A percentile compares a stretch with the other conserved stretches of the same genome.
phyloP scores from a whole-genome alignment of 2,113 vertebrate species.

The Seriola aureovittata region DNA sequence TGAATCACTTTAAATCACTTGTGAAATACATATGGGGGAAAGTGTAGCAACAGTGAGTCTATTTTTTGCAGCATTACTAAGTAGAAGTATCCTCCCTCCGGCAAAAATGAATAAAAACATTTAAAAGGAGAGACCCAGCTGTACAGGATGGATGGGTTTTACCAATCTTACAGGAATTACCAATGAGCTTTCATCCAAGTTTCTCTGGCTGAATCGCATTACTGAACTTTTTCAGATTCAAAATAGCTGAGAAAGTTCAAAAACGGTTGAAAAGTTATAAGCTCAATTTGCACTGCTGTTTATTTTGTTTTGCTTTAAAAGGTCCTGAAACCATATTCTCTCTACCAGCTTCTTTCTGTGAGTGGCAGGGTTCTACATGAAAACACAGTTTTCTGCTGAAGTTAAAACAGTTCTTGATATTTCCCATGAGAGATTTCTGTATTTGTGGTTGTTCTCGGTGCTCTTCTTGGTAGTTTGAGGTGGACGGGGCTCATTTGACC shows the following conservation, averaged over 20 bases:
- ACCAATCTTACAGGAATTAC: slow-evolving; percentile 57
- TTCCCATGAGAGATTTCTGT: neutral
- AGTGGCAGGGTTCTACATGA: neutral
- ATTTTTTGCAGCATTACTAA: slow-evolving; percentile 44
- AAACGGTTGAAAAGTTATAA: slow-evolving; percentile 26
- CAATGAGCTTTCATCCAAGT: slow-evolving; percentile 55
- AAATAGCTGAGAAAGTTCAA: slow-evolving; percentile 33
- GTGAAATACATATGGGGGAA: slow-evolving; percentile 24
- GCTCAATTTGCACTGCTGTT: neutral
- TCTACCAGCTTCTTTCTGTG: neutral
- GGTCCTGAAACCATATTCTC: neutral
- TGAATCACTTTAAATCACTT: slow-evolving; percentile 28
- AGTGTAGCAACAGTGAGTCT: slow-evolving; percentile 5
- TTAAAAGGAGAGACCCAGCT: slow-evolving; percentile 33
- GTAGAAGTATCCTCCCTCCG: slow-evolving; percentile 51
- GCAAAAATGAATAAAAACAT: slow-evolving; percentile 65
- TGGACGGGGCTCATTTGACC: neutral
- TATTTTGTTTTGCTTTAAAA: slow-evolving; percentile 27
- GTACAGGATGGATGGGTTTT: slow-evolving; percentile 62
- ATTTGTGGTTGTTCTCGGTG: neutral
- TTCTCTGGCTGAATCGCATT: slow-evolving; percentile 37
- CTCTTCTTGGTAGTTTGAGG: neutral
- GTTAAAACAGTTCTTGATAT: neutral
- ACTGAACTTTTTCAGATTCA: slow-evolving; percentile 33
- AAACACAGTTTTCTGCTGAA: neutral